Evolutionary conservation across 1,140 invertebrate species (phyloP).

Genomic region (Heterodera carotae): DNA sequence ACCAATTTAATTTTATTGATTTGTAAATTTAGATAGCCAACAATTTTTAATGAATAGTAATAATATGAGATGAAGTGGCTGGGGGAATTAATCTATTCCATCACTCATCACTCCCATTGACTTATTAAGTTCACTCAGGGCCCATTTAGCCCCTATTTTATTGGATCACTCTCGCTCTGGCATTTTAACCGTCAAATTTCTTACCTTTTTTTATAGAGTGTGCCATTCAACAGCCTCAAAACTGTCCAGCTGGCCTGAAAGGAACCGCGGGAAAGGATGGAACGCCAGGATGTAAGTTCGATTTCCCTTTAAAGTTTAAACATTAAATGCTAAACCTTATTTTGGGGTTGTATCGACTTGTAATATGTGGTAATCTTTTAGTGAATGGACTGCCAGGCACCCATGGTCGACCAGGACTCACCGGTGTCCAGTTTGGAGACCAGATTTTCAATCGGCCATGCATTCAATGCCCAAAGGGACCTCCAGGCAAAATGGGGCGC

Average conservation of each 20-base stretch:
- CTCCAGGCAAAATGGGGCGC: not conserved
- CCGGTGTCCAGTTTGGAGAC: not conserved
- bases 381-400: conserved; percentile 6
- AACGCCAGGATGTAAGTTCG: not conserved
- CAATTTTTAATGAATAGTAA: too few relatives aligned
- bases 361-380: not conserved
- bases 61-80: too few relatives aligned
- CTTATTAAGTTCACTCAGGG: too few relatives aligned
- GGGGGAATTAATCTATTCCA: too few relatives aligned
- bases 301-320: too few relatives aligned
- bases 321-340: not conserved
- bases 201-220: conserved; percentile 20
- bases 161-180: too few relatives aligned
- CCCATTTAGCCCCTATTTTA: too few relatives aligned
- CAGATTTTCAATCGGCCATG: conserved; percentile 14
- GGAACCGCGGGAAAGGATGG: conserved; percentile 9
- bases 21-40: too few relatives aligned
- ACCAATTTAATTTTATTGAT: too few relatives aligned
- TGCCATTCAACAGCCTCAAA: conserved; percentile 6
- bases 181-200: too few relatives aligned
- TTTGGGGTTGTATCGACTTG: too few relatives aligned
- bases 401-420: not conserved
- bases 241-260: conserved; percentile 14
- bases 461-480: conserved; percentile 12
- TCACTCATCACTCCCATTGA: too few relatives aligned